phyloP scores from a whole-genome alignment of 2,113 vertebrate genomes.

The Dromas ardeola region DNA sequence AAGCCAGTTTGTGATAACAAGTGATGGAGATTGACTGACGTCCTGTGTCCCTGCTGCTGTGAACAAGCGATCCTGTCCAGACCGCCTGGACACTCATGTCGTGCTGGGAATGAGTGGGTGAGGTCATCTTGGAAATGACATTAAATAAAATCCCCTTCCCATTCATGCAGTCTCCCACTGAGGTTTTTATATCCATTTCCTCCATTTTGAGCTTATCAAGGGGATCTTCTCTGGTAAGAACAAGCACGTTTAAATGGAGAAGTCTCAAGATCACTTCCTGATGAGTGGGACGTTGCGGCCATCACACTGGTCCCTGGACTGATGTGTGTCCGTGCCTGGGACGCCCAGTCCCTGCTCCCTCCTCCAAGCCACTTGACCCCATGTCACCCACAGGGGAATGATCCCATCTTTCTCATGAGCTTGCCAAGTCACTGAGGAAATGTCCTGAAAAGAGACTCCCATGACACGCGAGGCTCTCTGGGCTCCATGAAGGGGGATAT shows the following conservation, averaged over 20 bases:
- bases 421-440: not conserved
- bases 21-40: not conserved
- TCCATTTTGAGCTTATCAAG: not conserved
- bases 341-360: not conserved
- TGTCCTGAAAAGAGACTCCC: not conserved
- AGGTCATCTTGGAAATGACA: not conserved
- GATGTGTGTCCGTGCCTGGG: accelerated
- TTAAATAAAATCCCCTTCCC: not conserved
- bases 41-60: not conserved
- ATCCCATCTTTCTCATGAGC: not conserved
- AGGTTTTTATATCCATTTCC: not conserved
- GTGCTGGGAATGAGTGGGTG: not conserved
- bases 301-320: not conserved
- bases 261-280: not conserved
- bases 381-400: not conserved
- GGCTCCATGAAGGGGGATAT: not conserved
- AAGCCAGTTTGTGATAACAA: not conserved
- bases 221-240: not conserved
- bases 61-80: not conserved
- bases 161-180: not conserved
- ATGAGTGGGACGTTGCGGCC: not conserved
- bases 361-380: not conserved
- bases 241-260: not conserved
- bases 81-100: not conserved
- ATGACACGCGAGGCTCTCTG: accelerated